A percentile compares a stretch with the other conserved stretches of the same genome.
phyloP scores from a whole-genome alignment of 1,140 invertebrate genomes.

The Macrostomum lignano region DNA sequence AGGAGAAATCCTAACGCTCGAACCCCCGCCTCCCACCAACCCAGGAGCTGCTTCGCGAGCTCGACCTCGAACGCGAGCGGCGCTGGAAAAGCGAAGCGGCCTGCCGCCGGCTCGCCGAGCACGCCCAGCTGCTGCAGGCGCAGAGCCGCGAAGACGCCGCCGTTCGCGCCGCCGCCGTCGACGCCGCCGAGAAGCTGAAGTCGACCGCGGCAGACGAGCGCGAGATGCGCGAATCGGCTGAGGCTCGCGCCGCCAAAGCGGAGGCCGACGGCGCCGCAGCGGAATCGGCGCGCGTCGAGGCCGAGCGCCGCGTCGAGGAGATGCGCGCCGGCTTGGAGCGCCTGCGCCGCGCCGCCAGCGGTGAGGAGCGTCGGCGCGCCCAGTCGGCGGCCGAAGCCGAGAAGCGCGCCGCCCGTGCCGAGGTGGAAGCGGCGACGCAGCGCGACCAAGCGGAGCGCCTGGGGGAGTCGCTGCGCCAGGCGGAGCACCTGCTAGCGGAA shows the following conservation, averaged over 20 bases:
- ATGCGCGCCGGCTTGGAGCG: not conserved
- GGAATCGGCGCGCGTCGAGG: not conserved
- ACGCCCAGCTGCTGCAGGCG: slow-evolving; percentile 13
- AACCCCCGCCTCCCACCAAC: no score
- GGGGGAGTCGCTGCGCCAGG: not conserved
- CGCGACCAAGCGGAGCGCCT: not conserved
- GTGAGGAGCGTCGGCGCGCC: not conserved
- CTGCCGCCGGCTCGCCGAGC: slow-evolving; percentile 14
- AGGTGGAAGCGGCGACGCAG: not conserved
- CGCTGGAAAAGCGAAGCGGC: slow-evolving; percentile 22
- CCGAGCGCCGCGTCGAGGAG: no score
- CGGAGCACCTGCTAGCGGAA: not conserved
- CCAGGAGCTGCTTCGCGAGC: slow-evolving; percentile 17
- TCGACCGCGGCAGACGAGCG: no score
- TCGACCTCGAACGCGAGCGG: slow-evolving; percentile 18
- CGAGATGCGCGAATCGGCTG: no score
- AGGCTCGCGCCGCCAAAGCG: no score
- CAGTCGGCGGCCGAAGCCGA: not conserved
- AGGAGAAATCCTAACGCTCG: no score
- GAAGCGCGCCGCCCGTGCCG: not conserved
- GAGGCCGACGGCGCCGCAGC: no score
- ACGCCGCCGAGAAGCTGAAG: no score
- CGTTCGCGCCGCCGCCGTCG: no score
- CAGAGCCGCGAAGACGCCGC: no score
- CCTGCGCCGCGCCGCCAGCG: not conserved